Conservation (phyloP, 2,113 vertebrate genomes). For the Cryptotis parvus region DNA sequence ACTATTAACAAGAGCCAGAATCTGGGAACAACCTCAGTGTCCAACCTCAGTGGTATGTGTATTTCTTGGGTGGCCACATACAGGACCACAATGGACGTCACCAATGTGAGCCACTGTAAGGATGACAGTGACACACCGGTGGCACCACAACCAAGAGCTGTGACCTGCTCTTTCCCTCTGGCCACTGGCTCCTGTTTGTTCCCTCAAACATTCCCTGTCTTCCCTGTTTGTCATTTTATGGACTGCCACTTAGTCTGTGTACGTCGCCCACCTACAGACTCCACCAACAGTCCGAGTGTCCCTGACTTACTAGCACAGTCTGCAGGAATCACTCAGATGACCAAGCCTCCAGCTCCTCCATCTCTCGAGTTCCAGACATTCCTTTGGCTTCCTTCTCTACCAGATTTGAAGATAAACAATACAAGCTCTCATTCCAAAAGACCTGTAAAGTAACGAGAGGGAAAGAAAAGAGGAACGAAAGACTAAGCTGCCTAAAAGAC, state of each 20-base stretch:
- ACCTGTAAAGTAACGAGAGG: neutral
- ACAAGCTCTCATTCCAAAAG: neutral
- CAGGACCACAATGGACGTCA: neutral
- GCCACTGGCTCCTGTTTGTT: neutral
- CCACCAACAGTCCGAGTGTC: neutral
- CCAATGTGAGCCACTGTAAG: neutral
- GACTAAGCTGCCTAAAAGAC: neutral
- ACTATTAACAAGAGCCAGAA: too few species aligned
- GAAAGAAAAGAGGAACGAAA: neutral
- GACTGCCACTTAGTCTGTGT: neutral
- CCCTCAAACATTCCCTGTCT: neutral
- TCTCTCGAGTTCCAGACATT: neutral
- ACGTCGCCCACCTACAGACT: neutral
- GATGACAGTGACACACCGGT: neutral
- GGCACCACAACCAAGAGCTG: neutral
- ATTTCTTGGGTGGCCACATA: neutral
- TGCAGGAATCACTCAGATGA: neutral
- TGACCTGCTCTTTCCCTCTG: neutral
- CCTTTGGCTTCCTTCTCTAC: neutral
- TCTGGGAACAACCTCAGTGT: too few species aligned
- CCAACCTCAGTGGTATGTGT: too few species aligned
- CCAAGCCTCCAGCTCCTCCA: neutral
- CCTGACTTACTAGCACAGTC: neutral
- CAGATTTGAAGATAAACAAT: slow-evolving; percentile 16
- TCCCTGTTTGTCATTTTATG: neutral